A percentile compares a stretch with the other conserved stretches of the same genome.
Conservation (phyloP, 2,113 vertebrate species). For the Rhagologus leucostigma region DNA sequence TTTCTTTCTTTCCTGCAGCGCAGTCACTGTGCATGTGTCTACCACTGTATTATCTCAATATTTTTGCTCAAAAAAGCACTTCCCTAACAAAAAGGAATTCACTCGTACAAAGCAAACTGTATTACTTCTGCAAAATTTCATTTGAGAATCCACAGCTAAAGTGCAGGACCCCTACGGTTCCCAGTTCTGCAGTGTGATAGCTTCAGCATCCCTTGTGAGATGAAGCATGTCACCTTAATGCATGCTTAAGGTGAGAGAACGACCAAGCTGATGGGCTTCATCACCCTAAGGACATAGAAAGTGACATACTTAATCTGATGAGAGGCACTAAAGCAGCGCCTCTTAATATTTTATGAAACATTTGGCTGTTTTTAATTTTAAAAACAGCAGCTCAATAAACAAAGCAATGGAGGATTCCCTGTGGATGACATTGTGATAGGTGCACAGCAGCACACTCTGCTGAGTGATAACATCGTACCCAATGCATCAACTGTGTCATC, state of each 20-base stretch:
- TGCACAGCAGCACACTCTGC: neutral
- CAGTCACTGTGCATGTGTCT: neutral
- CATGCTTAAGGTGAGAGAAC: constrained; percentile 42
- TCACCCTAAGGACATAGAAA: constrained; percentile 30
- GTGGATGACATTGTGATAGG: neutral
- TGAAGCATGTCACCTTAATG: constrained; percentile 46
- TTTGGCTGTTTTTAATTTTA: constrained; percentile 40
- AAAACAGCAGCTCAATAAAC: constrained; percentile 30
- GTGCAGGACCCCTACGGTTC: constrained; percentile 37
- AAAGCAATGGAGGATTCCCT: neutral
- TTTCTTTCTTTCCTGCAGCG: constrained; percentile 38
- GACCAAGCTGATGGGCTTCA: neutral
- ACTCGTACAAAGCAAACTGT: neutral
- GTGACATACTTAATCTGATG: constrained; percentile 40
- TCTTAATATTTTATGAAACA: constrained; percentile 53
- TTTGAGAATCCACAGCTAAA: constrained; percentile 36
- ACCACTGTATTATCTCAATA: constrained; percentile 20
- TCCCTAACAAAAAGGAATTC: constrained; percentile 43
- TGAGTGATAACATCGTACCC: neutral
- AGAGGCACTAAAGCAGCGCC: neutral
- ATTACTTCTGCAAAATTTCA: constrained; percentile 47
- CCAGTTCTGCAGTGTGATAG: constrained; percentile 7
- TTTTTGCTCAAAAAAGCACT: neutral
- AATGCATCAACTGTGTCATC: neutral
- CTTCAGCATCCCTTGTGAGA: constrained; percentile 37